Evolutionary conservation across 2,888 invertebrate species (phyloP).

Genomic region (Automeris io): DNA sequence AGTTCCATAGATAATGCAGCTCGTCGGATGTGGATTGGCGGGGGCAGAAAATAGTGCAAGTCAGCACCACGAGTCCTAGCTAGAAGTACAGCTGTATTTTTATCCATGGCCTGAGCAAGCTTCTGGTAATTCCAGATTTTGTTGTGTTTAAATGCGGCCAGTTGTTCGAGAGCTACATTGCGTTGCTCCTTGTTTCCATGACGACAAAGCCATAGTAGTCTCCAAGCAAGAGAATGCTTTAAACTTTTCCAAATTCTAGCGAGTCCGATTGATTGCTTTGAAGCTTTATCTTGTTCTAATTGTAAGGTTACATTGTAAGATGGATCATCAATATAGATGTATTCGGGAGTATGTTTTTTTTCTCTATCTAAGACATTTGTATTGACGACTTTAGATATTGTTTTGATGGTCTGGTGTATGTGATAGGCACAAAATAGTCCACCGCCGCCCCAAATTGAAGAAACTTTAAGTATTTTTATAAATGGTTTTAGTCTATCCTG

Average conservation of each 20-base stretch:
- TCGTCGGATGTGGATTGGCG: constrained; percentile 74
- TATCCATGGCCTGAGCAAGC: constrained; percentile 88
- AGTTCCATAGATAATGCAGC: constrained; percentile 51
- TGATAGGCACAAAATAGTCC: constrained; percentile 45
- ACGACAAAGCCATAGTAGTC: constrained; percentile 80
- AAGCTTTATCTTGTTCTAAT: constrained; percentile 39
- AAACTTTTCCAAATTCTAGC: constrained; percentile 78
- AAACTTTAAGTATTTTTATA: constrained; percentile 41
- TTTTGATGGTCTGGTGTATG: constrained; percentile 38
- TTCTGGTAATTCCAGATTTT: constrained; percentile 83
- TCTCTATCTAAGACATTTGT: constrained; percentile 55
- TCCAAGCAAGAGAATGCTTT: constrained; percentile 80
- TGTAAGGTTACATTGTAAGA: constrained; percentile 41
- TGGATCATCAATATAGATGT: constrained; percentile 68
- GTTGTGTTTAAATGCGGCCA: constrained; percentile 81
- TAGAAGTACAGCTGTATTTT: constrained; percentile 84
- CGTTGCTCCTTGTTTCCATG: constrained; percentile 79
- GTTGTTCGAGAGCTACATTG: constrained; percentile 79
- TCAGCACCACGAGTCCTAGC: constrained; percentile 84
- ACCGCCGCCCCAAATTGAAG: constrained; percentile 35
- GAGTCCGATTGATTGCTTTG: constrained; percentile 43
- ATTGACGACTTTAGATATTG: constrained; percentile 48
- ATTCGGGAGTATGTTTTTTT: constrained; percentile 57
- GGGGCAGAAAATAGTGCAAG: constrained; percentile 84
- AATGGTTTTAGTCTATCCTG: constrained; percentile 44